These are phyloP conservation scores for Calameuta filiformis DNA, from an alignment of 2,888 invertebrate genomes.

Conservation along the genomic window DNA sequence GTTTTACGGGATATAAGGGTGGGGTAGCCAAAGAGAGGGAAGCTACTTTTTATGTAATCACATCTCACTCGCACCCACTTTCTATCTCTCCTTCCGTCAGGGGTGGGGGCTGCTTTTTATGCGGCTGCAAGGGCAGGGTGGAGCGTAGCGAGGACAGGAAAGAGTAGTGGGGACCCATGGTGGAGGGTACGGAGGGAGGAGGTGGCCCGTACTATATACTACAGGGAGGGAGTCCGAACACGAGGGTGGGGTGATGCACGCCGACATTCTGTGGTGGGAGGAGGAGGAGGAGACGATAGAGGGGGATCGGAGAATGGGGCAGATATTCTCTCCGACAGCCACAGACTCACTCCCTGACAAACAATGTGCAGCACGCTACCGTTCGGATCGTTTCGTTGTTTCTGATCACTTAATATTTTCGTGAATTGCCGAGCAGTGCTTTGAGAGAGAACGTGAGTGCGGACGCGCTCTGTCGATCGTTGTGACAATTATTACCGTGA, in stretches of 20 bases:
- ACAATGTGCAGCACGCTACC: conserved; percentile 62
- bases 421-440: background rate
- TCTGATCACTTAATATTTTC: background rate
- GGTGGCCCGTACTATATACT: conserved; percentile 23
- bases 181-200: conserved; percentile 31
- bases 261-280: conserved; percentile 20
- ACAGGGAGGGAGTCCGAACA: conserved; percentile 21
- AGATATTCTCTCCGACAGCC: conserved; percentile 29
- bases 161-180: conserved; percentile 19
- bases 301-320: conserved; percentile 19
- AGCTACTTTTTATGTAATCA: conserved; percentile 19
- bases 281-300: conserved; percentile 21
- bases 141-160: conserved; percentile 24
- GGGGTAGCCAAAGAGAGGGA: conserved; percentile 26
- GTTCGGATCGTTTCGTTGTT: conserved; percentile 49
- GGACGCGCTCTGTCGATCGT: background rate
- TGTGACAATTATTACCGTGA: background rate
- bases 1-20: conserved; percentile 21
- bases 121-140: conserved; percentile 28
- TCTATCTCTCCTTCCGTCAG: background rate
- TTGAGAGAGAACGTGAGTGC: background rate
- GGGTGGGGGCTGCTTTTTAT: conserved; percentile 14
- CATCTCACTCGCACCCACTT: conserved; percentile 1
- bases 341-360: conserved; percentile 42
- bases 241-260: conserved; percentile 35